Conservation (phyloP, 2,113 vertebrate genomes). For the Thomomys bottae region DNA sequence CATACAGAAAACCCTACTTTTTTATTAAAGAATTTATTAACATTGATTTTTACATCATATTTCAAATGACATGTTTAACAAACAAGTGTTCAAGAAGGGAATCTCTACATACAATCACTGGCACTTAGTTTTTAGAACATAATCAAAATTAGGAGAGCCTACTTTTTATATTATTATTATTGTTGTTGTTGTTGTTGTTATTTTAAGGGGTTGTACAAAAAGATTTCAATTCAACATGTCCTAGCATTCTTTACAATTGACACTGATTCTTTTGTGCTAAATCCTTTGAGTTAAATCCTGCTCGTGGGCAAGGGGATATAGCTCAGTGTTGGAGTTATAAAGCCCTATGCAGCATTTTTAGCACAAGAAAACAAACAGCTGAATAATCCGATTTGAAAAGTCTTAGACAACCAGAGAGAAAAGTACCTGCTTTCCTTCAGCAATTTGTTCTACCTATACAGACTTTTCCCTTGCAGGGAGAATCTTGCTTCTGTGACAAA, state of each 20-base stretch:
- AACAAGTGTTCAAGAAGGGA: too few relatives aligned
- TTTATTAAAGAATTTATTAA: too few relatives aligned
- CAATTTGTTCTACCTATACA: background rate
- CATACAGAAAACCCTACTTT: too few relatives aligned
- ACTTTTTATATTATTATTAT: too few relatives aligned
- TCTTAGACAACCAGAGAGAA: background rate
- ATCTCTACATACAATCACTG: background rate
- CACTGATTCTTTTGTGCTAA: too few relatives aligned
- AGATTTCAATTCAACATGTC: too few relatives aligned
- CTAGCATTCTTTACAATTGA: background rate
- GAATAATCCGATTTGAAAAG: background rate
- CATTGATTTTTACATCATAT: too few relatives aligned
- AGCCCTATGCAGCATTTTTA: background rate
- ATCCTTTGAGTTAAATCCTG: background rate
- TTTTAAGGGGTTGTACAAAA: too few relatives aligned
- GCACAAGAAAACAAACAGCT: background rate
- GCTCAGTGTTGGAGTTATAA: background rate
- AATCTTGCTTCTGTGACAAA: background rate
- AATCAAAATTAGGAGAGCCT: too few relatives aligned
- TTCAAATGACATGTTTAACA: too few relatives aligned
- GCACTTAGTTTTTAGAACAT: background rate
- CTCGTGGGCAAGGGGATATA: background rate
- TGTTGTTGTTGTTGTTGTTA: too few relatives aligned
- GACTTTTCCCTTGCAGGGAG: background rate
- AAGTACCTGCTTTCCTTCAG: background rate